A percentile compares a stretch with the other conserved stretches of the same genome.
These are phyloP conservation scores for Napeogenes sylphis DNA, from an alignment of 2,888 invertebrate genomes.

Conservation along the genomic window DNA sequence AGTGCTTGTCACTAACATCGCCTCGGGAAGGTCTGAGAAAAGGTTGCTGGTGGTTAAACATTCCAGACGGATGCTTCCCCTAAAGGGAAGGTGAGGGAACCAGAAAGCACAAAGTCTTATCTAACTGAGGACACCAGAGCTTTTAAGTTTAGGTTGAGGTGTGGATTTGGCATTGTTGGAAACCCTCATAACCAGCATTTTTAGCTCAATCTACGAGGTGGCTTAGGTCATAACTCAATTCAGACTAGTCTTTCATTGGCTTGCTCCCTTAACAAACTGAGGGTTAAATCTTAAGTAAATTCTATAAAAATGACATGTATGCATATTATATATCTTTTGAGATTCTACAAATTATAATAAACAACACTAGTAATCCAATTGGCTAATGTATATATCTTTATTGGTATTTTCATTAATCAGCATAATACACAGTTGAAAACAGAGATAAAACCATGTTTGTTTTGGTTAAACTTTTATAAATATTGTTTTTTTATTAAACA, in stretches of 20 bases:
- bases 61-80: slow-evolving; percentile 84
- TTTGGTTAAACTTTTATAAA: too few relatives aligned
- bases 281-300: slow-evolving; percentile 41
- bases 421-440: too few relatives aligned
- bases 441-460: too few relatives aligned
- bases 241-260: slow-evolving; percentile 89
- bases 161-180: slow-evolving; percentile 78
- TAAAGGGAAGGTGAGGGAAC: slow-evolving; percentile 83
- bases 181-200: slow-evolving; percentile 84
- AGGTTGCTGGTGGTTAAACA: slow-evolving; percentile 76
- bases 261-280: slow-evolving; percentile 67
- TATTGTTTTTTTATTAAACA: too few relatives aligned
- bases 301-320: background rate
- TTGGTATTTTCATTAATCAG: too few relatives aligned
- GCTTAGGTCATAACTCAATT: slow-evolving; percentile 85
- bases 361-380: too few relatives aligned
- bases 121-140: slow-evolving; percentile 73
- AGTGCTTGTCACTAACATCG: slow-evolving; percentile 77
- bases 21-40: slow-evolving; percentile 91
- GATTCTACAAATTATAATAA: too few relatives aligned
- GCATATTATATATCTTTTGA: too few relatives aligned
- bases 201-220: slow-evolving; percentile 88
- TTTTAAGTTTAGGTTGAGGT: slow-evolving; percentile 65
- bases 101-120: slow-evolving; percentile 80
- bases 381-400: too few relatives aligned